Evolutionary conservation across 2,113 vertebrate genomes (phyloP), one percentile per base, ranked within the genome.

Genomic region (Rhinolophus sinicus): DNA sequence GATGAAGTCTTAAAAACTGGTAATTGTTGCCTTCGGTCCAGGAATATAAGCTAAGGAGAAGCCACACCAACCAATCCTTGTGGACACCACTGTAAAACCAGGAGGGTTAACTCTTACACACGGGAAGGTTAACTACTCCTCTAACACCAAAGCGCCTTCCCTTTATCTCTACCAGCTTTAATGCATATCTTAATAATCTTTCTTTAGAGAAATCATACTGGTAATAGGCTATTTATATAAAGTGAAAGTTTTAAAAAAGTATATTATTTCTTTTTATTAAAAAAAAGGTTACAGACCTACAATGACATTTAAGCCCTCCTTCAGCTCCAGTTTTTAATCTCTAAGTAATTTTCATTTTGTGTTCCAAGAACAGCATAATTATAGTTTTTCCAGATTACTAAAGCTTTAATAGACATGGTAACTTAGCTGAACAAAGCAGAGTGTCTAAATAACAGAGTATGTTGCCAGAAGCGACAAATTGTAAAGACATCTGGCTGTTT

Each of bases 401-500:
- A 91, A 82, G 69, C 47, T 86, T 94, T 83, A 80, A 88, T 14
- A 93, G 50, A 73, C 50, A 35, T 0, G 0, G 30, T 60, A 47
- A 89, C 54, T 76, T 77, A 91, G 86, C 77, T 22, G 72, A 95
- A 86, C 65, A 73, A 77, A 91, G 56, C 64, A 52, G 24, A 84
- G 47, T 77, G 35, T 67, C 75, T 96, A 88, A 95, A 83, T 80
- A 78, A 90, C 26, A 95, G 77, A 89, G 62, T 64, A 91, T 0
- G 1, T 28, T 72, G 76, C 76, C 85, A 94, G 94, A 96, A 95
- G 92, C 0, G 6, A 80, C 65, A 96, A 87, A 62, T 5, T 82
- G 21, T 60, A 96, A 38, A 90, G 76, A 88, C 82, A 97, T 86
- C 76, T 88, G 85, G 88, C 62, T 52, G 8, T 62, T 96, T 95